phyloP scores from a whole-genome alignment of 2,888 invertebrate genomes.

The Plemyria rubiginata region DNA sequence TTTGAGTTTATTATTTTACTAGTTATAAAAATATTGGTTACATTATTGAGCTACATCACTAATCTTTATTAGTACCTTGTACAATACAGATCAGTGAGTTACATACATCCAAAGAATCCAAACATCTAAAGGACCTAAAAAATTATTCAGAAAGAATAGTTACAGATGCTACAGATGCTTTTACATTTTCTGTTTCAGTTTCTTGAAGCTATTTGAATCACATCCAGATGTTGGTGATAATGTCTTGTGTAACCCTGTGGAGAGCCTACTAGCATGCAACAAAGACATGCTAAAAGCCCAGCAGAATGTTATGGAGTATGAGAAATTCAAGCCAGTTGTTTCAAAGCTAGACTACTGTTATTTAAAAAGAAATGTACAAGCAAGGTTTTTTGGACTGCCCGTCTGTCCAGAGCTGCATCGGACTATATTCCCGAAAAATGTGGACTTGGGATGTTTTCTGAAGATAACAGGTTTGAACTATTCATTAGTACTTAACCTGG shows the following conservation, averaged over 20 bases:
- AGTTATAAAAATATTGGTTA: too few species aligned
- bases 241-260: constrained; percentile 87
- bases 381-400: constrained; percentile 88
- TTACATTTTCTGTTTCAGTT: constrained; percentile 77
- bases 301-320: constrained; percentile 76
- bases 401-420: constrained; percentile 88
- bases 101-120: too few species aligned
- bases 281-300: constrained; percentile 86
- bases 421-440: constrained; percentile 87
- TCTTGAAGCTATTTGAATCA: constrained; percentile 88
- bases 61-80: too few species aligned
- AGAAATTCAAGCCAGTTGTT: constrained; percentile 62
- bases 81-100: too few species aligned
- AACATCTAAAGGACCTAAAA: too few species aligned
- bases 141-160: too few species aligned
- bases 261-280: constrained; percentile 87
- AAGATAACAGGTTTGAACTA: constrained; percentile 87
- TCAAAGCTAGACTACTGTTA: constrained; percentile 61
- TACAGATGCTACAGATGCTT: too few species aligned
- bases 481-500: too few species aligned
- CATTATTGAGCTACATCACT: too few species aligned
- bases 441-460: constrained; percentile 89
- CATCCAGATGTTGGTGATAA: constrained; percentile 88
- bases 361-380: constrained; percentile 88
- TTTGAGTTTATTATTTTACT: too few species aligned